Percentiles rank a stretch among this genome's conserved stretches.
These are phyloP conservation scores for Antigone vipio DNA, from an alignment of 2,113 vertebrate genomes.

Conservation along the genomic window DNA sequence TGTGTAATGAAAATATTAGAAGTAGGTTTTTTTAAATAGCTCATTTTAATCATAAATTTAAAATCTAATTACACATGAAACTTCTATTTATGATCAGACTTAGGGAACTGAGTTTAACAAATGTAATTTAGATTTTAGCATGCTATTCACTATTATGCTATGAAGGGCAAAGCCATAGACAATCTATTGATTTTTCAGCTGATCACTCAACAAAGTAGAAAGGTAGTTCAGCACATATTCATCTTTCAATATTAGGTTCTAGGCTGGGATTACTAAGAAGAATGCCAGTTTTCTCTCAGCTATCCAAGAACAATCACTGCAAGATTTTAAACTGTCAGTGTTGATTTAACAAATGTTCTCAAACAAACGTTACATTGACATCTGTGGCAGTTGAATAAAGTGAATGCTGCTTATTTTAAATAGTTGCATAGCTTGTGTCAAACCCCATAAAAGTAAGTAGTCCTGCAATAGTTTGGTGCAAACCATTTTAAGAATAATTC, in stretches of 20 bases:
- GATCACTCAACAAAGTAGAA: neutral
- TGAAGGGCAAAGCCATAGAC: neutral
- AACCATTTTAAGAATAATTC: neutral
- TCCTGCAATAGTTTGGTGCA: neutral
- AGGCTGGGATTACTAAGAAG: neutral
- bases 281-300: neutral
- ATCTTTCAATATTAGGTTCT: neutral
- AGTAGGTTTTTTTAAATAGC: neutral
- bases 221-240: neutral
- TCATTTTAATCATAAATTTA: neutral
- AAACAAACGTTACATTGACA: neutral
- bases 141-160: neutral
- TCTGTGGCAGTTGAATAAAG: neutral
- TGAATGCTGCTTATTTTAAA: neutral
- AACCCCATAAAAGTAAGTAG: neutral
- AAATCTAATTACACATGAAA: neutral
- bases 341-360: neutral
- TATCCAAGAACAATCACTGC: neutral
- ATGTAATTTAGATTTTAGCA: neutral
- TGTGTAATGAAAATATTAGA: neutral
- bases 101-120: neutral
- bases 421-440: neutral
- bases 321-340: neutral
- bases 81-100: neutral
- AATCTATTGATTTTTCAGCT: neutral